Evolutionary conservation across 2,888 invertebrate genomes (phyloP), one percentile per base, ranked within the genome.

Genomic region (Altica lythri): DNA sequence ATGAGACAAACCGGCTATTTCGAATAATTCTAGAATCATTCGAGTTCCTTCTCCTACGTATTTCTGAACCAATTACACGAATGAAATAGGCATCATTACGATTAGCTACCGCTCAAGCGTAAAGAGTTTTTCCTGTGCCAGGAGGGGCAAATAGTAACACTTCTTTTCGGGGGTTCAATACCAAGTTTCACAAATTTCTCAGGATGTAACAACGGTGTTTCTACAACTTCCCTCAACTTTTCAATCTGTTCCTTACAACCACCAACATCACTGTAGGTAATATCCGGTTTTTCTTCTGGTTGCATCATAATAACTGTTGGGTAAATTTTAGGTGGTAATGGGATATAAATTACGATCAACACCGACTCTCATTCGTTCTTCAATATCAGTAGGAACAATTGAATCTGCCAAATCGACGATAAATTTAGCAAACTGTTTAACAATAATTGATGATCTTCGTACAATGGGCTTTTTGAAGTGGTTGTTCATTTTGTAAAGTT

Each of bases 271-370:
- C 95, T 95, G 79, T 99, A 99, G 0, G 99, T 99, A 0, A 99
- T 98, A 77, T 99, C 99, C 0, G 99, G 99, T 70, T 99, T 99
- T 77, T 99, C 99, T 78, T 99, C 99, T 0, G 99, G 95, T 79
- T 99, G 99, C 99, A 99, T 99, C 99, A 99, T 99, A 1, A 99
- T 99, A 0, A 99, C 99, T 0, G 97, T 97, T 0, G 99, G 98
- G 77, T 99, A 99, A 68, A 99, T 99, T 81, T 99, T 99, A 0
- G 99, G 98, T 1, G 99, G 99, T 57, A 99, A 79, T 0, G 99
- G 99, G 67, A 99, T 96, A 79, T 99, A 99, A 72, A 77, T 98
- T 99, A 57, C 99, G 88, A 79, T 99, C 99, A 47, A 99, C 99
- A 6, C 93, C 99, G 53, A 99, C 99, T 69, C 99, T 84, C 92